Evolutionary conservation across 2,797 vertebrate genomes (phyloP), one percentile per base, ranked within the genome.

Genomic region (Poecilia wingei): DNA sequence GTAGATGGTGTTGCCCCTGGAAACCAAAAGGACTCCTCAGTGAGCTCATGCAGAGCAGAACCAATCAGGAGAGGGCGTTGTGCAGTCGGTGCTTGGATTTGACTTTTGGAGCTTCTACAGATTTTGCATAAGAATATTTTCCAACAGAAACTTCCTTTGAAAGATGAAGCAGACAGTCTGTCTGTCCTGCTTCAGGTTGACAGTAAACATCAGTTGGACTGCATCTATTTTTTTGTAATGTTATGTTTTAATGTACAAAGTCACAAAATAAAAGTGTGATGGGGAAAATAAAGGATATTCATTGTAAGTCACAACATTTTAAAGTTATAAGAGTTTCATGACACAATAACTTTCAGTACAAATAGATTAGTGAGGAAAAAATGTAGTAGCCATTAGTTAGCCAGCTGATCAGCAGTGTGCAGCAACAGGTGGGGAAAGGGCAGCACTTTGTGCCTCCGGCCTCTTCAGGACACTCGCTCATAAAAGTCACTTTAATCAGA

Each of bases 251-350:
- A 86, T 95, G 91, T 95, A 92, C 73, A 95, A 95, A 95, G 89
- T 94, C 91, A 93, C 93, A 89, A 89, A 95, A 95, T 96, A 95
- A 95, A 95, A 82, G 82, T 95, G 91, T 95, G 94, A 95, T 93
- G 85, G 91, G 88, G 79, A 7, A 83, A 82, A 82, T 4, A 55
- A 68, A 43, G 22, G 4, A 73, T 51, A 47, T 25, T 33, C 31
- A 36, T 49, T 33, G 12, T 53, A 36, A 51, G 71, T 36, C 1
- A 53, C 8, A 39, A 39, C 33, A 66, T 36, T 33, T 36, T 64
- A 10, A 39, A 64, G 13, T 14, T 3, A 14, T 59, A 3, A 59
- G 61, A 20, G 25, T 59, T 61, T 61, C 61, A 66, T 66, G 16
- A 9, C n/a, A 18, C 20, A 2, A 66, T 22, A 39, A 66, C 18